Conservation (phyloP, 2,797 vertebrate species). For the Natrix natrix region DNA sequence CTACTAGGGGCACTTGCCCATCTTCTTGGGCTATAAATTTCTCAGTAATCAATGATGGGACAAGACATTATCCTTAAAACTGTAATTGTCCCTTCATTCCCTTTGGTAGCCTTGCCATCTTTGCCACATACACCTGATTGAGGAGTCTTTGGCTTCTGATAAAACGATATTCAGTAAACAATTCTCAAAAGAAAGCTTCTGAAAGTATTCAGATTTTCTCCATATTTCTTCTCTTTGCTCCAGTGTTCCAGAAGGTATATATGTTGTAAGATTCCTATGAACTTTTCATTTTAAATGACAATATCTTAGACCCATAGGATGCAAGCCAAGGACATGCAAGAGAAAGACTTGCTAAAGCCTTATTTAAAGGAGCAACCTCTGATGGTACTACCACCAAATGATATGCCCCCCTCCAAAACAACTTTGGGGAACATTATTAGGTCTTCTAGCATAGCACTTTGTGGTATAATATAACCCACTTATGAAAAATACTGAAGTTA, state of each 20-base stretch:
- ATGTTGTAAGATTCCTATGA: background rate
- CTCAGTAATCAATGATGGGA: background rate
- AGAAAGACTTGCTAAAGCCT: slow-evolving; percentile 8
- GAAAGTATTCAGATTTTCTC: background rate
- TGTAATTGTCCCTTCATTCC: background rate
- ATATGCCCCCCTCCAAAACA: background rate
- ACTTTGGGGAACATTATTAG: background rate
- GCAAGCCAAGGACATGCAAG: background rate
- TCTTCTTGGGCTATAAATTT: background rate
- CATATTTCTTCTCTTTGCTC: background rate
- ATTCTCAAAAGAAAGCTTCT: background rate
- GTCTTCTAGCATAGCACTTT: background rate
- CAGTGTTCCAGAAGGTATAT: background rate
- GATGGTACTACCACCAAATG: background rate
- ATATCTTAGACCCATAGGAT: background rate
- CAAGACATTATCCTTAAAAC: background rate
- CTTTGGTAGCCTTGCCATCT: background rate
- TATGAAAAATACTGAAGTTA: background rate
- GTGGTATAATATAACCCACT: background rate
- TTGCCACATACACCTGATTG: background rate
- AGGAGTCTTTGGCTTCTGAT: background rate
- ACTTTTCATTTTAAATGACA: background rate
- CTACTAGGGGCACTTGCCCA: background rate
- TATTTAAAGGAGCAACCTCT: background rate
- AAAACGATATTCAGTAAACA: background rate